These are phyloP conservation scores for Ochropleura leucogaster DNA, from an alignment of 2,888 invertebrate genomes.

Conservation along the genomic window DNA sequence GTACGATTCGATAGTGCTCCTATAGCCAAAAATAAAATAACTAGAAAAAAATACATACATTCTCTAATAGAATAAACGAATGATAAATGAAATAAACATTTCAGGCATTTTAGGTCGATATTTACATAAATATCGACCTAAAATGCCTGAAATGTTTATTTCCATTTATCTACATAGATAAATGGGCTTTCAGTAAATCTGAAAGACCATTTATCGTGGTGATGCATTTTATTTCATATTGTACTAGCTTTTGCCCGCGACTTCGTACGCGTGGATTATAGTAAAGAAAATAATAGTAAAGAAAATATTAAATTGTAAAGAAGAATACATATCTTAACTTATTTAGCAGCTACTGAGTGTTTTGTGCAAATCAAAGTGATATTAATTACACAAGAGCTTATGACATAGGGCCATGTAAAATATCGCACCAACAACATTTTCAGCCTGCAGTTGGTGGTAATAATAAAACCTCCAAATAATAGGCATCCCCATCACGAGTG, in stretches of 20 bases:
- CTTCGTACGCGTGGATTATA: no score
- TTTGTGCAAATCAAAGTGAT: conserved; percentile 12
- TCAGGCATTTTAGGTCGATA: conserved; percentile 20
- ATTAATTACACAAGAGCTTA: conserved; percentile 16
- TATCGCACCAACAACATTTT: background rate
- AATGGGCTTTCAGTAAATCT: conserved; percentile 24
- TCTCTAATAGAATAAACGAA: background rate
- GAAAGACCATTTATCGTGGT: conserved; percentile 7
- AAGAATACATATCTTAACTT: background rate
- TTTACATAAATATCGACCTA: no score
- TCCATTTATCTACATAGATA: no score
- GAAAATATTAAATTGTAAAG: conserved; percentile 26
- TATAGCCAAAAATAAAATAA: conserved; percentile 4
- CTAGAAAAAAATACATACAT: background rate
- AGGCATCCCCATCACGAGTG: background rate
- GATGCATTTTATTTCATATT: conserved; percentile 3
- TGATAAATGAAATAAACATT: conserved; percentile 34
- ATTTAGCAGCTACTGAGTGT: conserved; percentile 3
- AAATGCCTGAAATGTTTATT: no score
- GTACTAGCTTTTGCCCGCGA: no score
- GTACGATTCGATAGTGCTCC: background rate
- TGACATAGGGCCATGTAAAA: conserved; percentile 6
- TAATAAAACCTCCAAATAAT: background rate
- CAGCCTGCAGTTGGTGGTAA: background rate
- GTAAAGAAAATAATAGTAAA: no score